phyloP scores from a whole-genome alignment of 1,140 invertebrate species.

The Ephestia elutella region DNA sequence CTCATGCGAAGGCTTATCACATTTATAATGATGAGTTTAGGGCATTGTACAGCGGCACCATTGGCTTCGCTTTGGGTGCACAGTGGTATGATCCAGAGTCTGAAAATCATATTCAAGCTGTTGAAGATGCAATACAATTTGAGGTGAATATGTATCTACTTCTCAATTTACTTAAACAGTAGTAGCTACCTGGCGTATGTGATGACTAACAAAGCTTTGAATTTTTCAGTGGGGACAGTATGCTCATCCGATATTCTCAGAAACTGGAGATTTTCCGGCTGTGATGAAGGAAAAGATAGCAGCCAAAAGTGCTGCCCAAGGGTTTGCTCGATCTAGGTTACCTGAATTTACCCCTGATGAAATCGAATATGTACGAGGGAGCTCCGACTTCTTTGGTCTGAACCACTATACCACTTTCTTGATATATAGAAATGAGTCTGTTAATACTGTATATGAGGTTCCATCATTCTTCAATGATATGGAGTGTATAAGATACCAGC shows the following conservation, averaged over 20 bases:
- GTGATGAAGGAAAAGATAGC: conserved; percentile 8
- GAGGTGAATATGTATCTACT: conserved; percentile 1
- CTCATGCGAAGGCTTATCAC: conserved; percentile 5
- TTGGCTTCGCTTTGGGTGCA: conserved; percentile 2
- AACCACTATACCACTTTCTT: conserved; percentile 2
- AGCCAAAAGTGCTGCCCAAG: conserved; percentile 5
- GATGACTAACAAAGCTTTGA: too few species aligned
- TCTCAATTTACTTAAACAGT: background rate
- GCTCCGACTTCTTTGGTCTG: conserved; percentile 2
- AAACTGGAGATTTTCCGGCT: conserved; percentile 1
- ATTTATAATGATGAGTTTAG: conserved; percentile 9
- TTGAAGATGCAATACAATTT: conserved; percentile 2
- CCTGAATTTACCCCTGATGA: conserved; percentile 5
- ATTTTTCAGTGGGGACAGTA: conserved; percentile 4
- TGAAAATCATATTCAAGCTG: conserved; percentile 1
- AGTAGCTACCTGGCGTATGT: too few species aligned
- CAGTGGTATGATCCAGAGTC: conserved; percentile 1
- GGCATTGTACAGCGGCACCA: background rate
- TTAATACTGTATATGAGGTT: background rate
- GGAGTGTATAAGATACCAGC: background rate
- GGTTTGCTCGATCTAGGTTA: conserved; percentile 1
- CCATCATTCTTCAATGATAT: conserved; percentile 6
- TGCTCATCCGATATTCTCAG: conserved; percentile 5
- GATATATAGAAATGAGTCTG: conserved; percentile 9
- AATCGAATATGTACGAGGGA: conserved; percentile 2